Base-by-base conservation (phyloP, 2,797 vertebrate species). In the Sebastes trivittatus region DNA sequence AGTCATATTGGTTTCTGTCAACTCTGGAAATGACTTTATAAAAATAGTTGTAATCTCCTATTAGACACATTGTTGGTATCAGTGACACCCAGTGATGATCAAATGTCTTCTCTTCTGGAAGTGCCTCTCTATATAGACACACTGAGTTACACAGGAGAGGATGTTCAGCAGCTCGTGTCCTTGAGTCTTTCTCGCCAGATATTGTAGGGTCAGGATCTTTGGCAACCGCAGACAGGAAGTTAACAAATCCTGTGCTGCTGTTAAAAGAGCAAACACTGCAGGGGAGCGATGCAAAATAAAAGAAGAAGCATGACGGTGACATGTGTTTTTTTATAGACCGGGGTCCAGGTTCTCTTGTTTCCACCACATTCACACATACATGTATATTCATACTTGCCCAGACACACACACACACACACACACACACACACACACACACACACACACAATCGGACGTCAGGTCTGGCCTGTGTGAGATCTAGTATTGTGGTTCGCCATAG, bases 401-500 rank as follows among this genome's bases (percentile, higher is more conserved):
- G 60, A 52, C 60, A 42, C 62, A 29, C 29, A 29, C 29, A 29
- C 27, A 49, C 60, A 27, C 27, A 27, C 27, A 42, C 62, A 52
- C 60, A 42, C 61, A 52, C 60, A 42, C 62, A 30, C 16, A 27
- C 22, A 32, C 59, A 59, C 38, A 25, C 32, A 34, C 32, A 34
- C 32, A 30, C 29, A 30, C 67, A 65, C 56, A 85, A 55, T 74
- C 38, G 30, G 67, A 61, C 14, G 16, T 49, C 65, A 52, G 70
- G 61, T 55, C 70, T 80, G 69, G 78, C 32, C 36, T 68, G 67
- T 74, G 68, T 55, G 82, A 79, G 78, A 78, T 46, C 30, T 23
- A 16, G 63, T 34, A 81, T 85, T 85, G 80, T 84, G 58, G 18
- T 76, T 83, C 83, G 55, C 85, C 46, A 56, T 20, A 80, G 90